Base-by-base conservation (phyloP, 1,140 invertebrate species). In the Drosophila ambigua region DNA sequence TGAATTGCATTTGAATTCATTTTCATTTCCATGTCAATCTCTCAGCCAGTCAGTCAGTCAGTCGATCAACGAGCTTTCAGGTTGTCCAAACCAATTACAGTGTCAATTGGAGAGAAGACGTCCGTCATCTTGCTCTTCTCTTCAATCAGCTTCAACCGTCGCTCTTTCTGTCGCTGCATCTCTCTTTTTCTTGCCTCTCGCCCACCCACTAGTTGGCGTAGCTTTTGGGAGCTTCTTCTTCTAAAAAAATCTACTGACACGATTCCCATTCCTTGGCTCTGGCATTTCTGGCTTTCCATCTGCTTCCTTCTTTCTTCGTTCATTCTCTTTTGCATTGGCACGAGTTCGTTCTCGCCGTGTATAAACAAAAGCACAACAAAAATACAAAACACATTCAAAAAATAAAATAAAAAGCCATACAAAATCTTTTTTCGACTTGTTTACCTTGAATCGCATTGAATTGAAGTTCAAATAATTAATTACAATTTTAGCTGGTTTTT, bases 391-490 rank as follows among this genome's bases (percentile, higher is more conserved):
- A 31, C 28, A 31, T 31, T 31, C 35, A 23, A 43, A 66, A 72
- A 69, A 63, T 51, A 55, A 53, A 77, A 59, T 39, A 24, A 57
- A 73, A 67, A 77, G 31, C 43, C 28, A 49, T 61, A 76, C 41
- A 71, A 82, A 81, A 82, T 82, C 63, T 28, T 81, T 68, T 54
- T 73, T 73, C 69, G 48, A 62, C 74, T 74, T 62, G 79, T 78
- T 82, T 82, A 77, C 79, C 79, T 82, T 82, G 79, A 82, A 83
- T 62, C 63, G 31, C 48, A 16, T 51, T 48, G 63, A 74, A 69
- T 78, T 82, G 79, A 82, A 82, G 79, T 82, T 82, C 79, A 82
- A 78, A 72, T 63, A 48, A 77, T 66, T 82, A 78, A 82, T 78
- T 81, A 74, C 54, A 68, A 73, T 72, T 81, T 81, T 57, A 63